phyloP scores from a whole-genome alignment of 2,888 invertebrate genomes.

The Tetragnatha montana region DNA sequence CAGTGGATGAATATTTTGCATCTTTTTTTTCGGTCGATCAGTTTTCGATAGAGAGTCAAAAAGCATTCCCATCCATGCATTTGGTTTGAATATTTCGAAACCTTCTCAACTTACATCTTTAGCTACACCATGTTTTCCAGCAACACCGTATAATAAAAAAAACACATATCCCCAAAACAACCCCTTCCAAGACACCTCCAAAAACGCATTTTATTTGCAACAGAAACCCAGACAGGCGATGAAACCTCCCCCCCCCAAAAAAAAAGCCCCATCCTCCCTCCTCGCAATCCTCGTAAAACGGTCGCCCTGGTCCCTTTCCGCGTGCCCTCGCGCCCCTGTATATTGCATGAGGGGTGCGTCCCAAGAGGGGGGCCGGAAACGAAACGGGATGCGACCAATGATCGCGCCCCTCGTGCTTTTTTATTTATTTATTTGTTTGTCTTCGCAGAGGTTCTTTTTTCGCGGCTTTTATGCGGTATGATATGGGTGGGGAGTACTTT shows the following conservation, averaged over 20 bases:
- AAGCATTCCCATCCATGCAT: too few species aligned
- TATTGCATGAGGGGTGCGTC: conserved; percentile 49
- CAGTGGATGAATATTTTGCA: too few species aligned
- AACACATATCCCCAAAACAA: neutral
- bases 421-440: conserved; percentile 58
- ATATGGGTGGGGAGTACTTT: neutral
- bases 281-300: neutral
- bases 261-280: neutral
- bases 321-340: conserved; percentile 10
- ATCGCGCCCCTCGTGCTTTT: conserved; percentile 4
- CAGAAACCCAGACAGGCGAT: neutral
- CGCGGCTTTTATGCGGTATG: neutral
- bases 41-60: too few species aligned
- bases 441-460: neutral
- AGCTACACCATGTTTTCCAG: too few species aligned
- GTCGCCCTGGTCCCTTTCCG: conserved; percentile 5
- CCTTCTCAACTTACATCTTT: too few species aligned
- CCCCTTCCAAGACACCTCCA: neutral
- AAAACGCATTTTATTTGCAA: neutral
- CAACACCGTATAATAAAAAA: too few species aligned
- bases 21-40: too few species aligned
- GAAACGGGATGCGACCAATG: conserved; percentile 41
- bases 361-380: conserved; percentile 18
- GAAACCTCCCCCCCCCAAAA: neutral
- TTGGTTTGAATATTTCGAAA: too few species aligned